These are phyloP conservation scores for Apotomis betuletana DNA, from an alignment of 2,888 invertebrate genomes.

Conservation along the genomic window DNA sequence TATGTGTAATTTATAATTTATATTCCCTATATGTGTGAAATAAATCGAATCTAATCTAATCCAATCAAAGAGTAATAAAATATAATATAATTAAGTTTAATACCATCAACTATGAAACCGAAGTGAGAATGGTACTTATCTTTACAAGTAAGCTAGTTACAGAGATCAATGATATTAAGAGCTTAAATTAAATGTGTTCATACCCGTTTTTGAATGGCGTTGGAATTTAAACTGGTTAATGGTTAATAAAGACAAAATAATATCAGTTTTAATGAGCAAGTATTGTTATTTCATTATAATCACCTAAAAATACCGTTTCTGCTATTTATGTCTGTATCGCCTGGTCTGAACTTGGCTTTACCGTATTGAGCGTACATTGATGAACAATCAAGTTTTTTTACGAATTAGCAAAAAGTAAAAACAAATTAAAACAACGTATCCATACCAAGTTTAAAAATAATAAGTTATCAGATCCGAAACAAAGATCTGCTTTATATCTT, in stretches of 20 bases:
- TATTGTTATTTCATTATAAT: not conserved
- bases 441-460: too few relatives aligned
- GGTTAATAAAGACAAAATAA: not conserved
- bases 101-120: too few relatives aligned
- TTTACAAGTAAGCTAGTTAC: not conserved
- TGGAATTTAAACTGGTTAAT: not conserved
- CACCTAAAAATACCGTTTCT: not conserved
- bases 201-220: not conserved
- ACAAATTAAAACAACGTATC: too few relatives aligned
- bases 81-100: too few relatives aligned
- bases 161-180: not conserved
- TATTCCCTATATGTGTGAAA: too few relatives aligned
- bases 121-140: too few relatives aligned
- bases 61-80: too few relatives aligned
- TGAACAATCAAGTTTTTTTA: not conserved
- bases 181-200: not conserved
- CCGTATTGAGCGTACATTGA: not conserved
- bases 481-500: too few relatives aligned
- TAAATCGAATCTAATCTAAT: too few relatives aligned
- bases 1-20: too few relatives aligned
- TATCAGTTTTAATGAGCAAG: not conserved
- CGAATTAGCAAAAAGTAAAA: not conserved
- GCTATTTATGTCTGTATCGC: not conserved
- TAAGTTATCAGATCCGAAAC: too few relatives aligned
- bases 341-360: not conserved